Conservation (phyloP, 2,888 invertebrate genomes). For the Drosophila aldrichi region DNA sequence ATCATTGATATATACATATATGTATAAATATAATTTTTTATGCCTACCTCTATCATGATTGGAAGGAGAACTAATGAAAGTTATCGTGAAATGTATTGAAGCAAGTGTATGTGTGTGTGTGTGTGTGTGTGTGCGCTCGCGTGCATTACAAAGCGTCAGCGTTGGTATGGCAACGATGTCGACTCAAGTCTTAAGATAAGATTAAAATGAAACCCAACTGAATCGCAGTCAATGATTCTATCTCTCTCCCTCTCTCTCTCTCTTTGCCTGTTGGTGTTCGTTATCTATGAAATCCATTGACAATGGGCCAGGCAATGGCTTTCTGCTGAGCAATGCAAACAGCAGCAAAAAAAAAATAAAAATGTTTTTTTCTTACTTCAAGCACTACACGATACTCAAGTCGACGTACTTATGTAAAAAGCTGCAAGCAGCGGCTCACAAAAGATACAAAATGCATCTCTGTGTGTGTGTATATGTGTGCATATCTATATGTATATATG, state of each 20-base stretch:
- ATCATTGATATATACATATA: not conserved
- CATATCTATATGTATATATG: not conserved
- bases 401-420: conserved; percentile 29
- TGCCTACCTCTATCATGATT: not conserved
- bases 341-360: conserved; percentile 14
- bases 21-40: not conserved
- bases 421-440: conserved; percentile 64
- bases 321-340: conserved; percentile 63
- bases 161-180: conserved; percentile 60
- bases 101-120: conserved; percentile 12
- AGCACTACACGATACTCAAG: conserved; percentile 20
- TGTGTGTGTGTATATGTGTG: conserved; percentile 9
- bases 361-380: conserved; percentile 1
- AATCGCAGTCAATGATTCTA: conserved; percentile 33
- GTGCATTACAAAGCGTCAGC: conserved; percentile 46
- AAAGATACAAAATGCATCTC: conserved; percentile 63
- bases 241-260: not conserved
- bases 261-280: conserved; percentile 24
- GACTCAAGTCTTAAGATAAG: conserved; percentile 82
- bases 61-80: not conserved
- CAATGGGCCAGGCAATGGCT: conserved; percentile 58
- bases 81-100: conserved; percentile 10
- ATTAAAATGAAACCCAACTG: conserved; percentile 68
- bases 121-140: conserved; percentile 18
- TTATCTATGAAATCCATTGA: conserved; percentile 75